Evolutionary conservation across 2,888 invertebrate species (phyloP).

Genomic region (Camptogramma bilineatum): DNA sequence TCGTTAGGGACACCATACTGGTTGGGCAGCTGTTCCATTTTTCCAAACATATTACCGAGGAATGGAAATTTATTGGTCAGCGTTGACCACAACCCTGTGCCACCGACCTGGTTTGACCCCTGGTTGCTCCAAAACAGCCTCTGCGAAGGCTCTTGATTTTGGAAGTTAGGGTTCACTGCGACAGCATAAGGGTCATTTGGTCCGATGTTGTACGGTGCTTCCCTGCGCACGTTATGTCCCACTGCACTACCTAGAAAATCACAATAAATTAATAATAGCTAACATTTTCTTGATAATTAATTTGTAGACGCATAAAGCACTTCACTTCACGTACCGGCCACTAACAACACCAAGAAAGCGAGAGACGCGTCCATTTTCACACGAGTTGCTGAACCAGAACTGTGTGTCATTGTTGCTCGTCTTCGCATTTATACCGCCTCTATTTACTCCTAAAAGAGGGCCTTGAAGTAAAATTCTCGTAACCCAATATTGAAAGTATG

Average conservation of each 20-base stretch:
- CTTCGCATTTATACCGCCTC: conserved; percentile 81
- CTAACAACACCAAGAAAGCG: conserved; percentile 69
- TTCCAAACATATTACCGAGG: conserved; percentile 75
- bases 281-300: conserved; percentile 1
- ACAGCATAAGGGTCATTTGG: conserved; percentile 68
- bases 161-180: conserved; percentile 58
- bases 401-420: conserved; percentile 75
- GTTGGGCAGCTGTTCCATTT: conserved; percentile 68
- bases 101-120: conserved; percentile 78
- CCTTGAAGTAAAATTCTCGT: conserved; percentile 85
- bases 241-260: conserved; percentile 69
- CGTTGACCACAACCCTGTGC: conserved; percentile 73
- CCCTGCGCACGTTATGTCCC: conserved; percentile 70
- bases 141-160: conserved; percentile 68
- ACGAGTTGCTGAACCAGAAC: conserved; percentile 71
- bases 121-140: conserved; percentile 74
- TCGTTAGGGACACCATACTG: conserved; percentile 63
- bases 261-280: conserved; percentile 27
- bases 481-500: conserved; percentile 84
- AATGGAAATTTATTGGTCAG: conserved; percentile 79
- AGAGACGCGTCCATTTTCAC: conserved; percentile 76
- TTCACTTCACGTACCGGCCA: conserved; percentile 75
- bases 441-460: conserved; percentile 81
- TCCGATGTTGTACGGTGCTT: conserved; percentile 68
- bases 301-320: conserved; percentile 10